Conservation (phyloP, 2,888 invertebrate species). For the Dicycla oo region DNA sequence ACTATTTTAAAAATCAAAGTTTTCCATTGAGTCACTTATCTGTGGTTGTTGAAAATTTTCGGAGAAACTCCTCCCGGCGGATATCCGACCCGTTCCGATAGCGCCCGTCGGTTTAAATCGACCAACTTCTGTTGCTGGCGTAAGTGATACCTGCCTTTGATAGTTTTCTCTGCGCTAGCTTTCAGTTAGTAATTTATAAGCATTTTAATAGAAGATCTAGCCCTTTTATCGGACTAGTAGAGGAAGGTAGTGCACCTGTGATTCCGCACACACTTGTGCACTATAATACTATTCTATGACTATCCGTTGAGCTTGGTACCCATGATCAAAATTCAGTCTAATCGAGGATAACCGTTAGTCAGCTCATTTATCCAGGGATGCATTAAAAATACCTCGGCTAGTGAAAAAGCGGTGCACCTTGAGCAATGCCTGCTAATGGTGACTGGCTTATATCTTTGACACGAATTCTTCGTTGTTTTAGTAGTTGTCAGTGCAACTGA, state of each 20-base stretch:
- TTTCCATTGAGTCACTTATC: conserved; percentile 33
- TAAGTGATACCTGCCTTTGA: conserved; percentile 35
- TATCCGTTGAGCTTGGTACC: background rate
- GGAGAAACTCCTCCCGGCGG: conserved; percentile 36
- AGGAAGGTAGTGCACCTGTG: background rate
- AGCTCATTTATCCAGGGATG: background rate
- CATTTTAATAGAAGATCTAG: background rate
- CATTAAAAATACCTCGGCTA: background rate
- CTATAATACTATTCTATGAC: too few species aligned
- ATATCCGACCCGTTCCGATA: conserved; percentile 53
- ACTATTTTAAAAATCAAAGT: conserved; percentile 12
- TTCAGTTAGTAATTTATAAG: background rate
- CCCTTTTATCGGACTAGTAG: background rate
- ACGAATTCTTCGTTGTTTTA: background rate
- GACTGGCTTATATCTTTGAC: background rate
- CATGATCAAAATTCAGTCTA: background rate
- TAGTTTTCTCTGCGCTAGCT: conserved; percentile 21
- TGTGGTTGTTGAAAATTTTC: conserved; percentile 34
- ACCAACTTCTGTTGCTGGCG: conserved; percentile 26
- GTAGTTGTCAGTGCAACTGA: background rate
- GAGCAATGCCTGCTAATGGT: background rate
- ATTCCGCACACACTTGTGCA: background rate
- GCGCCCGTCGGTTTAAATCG: conserved; percentile 49
- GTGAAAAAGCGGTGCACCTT: background rate
- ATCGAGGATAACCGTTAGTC: background rate